Conservation (phyloP, 2,888 invertebrate genomes). For the Drosophila falleni region DNA sequence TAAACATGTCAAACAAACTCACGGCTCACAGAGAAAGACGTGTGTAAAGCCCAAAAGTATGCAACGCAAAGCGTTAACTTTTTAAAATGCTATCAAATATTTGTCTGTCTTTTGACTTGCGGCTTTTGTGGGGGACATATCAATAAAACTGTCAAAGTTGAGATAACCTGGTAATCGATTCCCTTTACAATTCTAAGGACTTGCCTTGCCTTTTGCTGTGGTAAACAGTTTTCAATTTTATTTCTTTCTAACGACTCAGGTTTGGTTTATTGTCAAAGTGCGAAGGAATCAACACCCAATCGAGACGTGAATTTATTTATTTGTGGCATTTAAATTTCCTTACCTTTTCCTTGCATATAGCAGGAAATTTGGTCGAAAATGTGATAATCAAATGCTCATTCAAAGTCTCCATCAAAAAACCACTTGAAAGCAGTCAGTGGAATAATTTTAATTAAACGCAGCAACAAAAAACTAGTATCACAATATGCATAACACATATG, state of each 20-base stretch:
- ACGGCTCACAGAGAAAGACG: neutral
- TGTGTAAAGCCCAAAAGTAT: slow-evolving; percentile 33
- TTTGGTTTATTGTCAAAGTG: slow-evolving; percentile 30
- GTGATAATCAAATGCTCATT: slow-evolving; percentile 5
- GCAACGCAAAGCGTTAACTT: slow-evolving; percentile 32
- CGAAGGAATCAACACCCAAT: slow-evolving; percentile 16
- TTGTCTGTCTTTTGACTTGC: slow-evolving; percentile 30
- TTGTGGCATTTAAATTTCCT: slow-evolving; percentile 17
- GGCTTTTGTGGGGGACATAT: slow-evolving; percentile 42
- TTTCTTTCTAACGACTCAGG: slow-evolving; percentile 27
- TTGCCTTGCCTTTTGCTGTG: slow-evolving; percentile 35
- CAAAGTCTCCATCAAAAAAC: slow-evolving; percentile 15
- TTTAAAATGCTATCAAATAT: slow-evolving; percentile 56
- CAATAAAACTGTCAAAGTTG: slow-evolving; percentile 70
- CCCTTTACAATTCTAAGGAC: slow-evolving; percentile 13
- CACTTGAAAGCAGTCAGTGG: slow-evolving; percentile 28
- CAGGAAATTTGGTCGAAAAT: slow-evolving; percentile 11
- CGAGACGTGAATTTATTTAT: slow-evolving; percentile 28
- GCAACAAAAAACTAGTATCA: slow-evolving; percentile 31
- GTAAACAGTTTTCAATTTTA: slow-evolving; percentile 48
- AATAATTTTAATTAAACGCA: slow-evolving; percentile 67
- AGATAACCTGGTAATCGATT: slow-evolving; percentile 38
- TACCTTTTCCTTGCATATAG: neutral
- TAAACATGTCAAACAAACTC: slow-evolving; percentile 58
- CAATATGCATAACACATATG: neutral